Conservation (phyloP, 2,888 invertebrate species). For the Parnassius orleans region DNA sequence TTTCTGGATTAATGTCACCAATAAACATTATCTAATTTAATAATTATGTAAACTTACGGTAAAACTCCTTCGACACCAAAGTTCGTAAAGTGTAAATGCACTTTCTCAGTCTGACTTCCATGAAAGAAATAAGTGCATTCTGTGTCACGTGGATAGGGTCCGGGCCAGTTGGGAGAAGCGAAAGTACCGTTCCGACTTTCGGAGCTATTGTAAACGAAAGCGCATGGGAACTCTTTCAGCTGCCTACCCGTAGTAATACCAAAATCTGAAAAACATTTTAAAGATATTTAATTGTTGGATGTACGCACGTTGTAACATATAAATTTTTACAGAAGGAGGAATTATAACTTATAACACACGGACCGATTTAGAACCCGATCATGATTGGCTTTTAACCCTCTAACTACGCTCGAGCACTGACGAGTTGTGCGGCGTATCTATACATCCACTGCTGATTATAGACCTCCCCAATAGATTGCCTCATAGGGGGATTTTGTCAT, state of each 20-base stretch:
- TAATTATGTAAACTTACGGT: slow-evolving; percentile 85
- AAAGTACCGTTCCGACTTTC: slow-evolving; percentile 90
- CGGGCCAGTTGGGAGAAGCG: slow-evolving; percentile 94
- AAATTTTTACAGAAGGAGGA: no score
- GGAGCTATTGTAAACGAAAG: slow-evolving; percentile 93
- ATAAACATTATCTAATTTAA: background rate
- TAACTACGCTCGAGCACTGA: no score
- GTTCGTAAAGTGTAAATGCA: slow-evolving; percentile 92
- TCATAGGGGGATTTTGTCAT: no score
- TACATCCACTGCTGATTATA: no score
- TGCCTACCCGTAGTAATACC: slow-evolving; percentile 92
- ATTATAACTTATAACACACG: no score
- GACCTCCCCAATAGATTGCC: no score
- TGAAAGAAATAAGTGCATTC: slow-evolving; percentile 96
- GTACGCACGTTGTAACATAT: no score
- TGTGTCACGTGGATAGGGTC: slow-evolving; percentile 93
- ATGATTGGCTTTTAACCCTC: no score
- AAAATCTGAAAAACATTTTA: slow-evolving; percentile 89
- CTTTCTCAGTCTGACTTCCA: slow-evolving; percentile 88
- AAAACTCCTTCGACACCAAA: slow-evolving; percentile 97
- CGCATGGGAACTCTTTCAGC: slow-evolving; percentile 88
- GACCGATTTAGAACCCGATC: no score
- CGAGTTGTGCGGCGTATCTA: no score
- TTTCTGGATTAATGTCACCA: background rate
- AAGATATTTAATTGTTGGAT: slow-evolving; percentile 26